A percentile compares a stretch with the other conserved stretches of the same genome.
Evolutionary conservation across 2,888 invertebrate genomes (phyloP).

Genomic region (Biston betularia): DNA sequence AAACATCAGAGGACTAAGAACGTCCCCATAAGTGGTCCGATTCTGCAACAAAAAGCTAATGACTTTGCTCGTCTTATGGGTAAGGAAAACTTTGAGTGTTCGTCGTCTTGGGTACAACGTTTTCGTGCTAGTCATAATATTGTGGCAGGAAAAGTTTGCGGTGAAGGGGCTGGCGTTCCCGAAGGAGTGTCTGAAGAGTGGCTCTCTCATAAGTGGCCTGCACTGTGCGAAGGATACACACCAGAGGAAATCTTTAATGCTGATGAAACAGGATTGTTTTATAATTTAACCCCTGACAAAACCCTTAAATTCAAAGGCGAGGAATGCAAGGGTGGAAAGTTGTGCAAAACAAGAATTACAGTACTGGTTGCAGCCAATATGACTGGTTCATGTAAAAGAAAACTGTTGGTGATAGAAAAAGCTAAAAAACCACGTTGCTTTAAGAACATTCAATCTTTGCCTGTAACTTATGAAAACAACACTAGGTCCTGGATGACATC

Average conservation of each 20-base stretch:
- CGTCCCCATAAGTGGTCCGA: conserved; percentile 15
- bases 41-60: conserved; percentile 42
- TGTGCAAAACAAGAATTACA: conserved; percentile 46
- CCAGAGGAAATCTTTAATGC: conserved; percentile 51
- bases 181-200: conserved; percentile 44
- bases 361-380: conserved; percentile 47
- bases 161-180: conserved; percentile 49
- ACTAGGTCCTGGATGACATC: conserved; percentile 60
- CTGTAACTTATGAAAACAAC: conserved; percentile 46
- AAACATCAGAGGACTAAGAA: conserved; percentile 40
- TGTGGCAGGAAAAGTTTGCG: conserved; percentile 48
- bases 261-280: conserved; percentile 52
- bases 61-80: conserved; percentile 42
- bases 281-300: conserved; percentile 49
- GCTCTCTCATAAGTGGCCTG: conserved; percentile 45
- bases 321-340: conserved; percentile 57
- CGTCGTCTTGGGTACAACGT: conserved; percentile 48
- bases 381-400: conserved; percentile 46
- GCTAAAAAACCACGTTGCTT: conserved; percentile 53
- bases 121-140: conserved; percentile 50
- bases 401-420: conserved; percentile 44
- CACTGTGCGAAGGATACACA: conserved; percentile 45
- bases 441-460: conserved; percentile 41
- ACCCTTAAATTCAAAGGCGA: conserved; percentile 50
- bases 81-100: conserved; percentile 45